phyloP scores from a whole-genome alignment of 2,797 vertebrate species.

The Diplodus sargus region DNA sequence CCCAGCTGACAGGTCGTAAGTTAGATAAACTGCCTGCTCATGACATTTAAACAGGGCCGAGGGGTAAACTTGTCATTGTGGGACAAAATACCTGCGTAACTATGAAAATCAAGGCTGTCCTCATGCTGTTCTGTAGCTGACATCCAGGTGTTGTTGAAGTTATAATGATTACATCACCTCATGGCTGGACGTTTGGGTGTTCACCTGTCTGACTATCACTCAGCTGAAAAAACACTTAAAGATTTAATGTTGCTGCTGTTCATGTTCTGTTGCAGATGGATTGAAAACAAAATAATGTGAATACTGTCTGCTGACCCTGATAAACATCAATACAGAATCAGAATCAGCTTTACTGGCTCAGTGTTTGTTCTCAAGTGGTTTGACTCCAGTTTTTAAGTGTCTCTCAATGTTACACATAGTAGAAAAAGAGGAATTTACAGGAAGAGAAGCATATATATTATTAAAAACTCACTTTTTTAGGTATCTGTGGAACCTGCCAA shows the following conservation, averaged over 20 bases:
- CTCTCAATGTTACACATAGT: too few relatives aligned
- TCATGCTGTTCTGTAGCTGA: conserved; percentile 12
- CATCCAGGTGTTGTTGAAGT: conserved; percentile 12
- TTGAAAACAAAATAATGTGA: neutral
- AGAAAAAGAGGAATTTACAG: neutral
- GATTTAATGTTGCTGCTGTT: neutral
- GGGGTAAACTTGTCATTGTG: conserved; percentile 34
- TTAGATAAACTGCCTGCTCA: conserved; percentile 11
- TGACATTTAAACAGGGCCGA: conserved; percentile 39
- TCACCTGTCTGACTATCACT: conserved; percentile 24
- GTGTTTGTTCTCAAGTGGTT: neutral
- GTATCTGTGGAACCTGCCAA: too few relatives aligned
- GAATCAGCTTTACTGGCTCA: neutral
- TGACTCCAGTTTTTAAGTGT: neutral
- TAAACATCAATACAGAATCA: neutral
- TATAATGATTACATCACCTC: neutral
- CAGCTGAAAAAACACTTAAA: neutral
- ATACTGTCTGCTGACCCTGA: neutral
- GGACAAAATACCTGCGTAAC: conserved; percentile 21
- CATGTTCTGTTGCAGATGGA: neutral
- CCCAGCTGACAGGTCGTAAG: conserved; percentile 44
- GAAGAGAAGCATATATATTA: neutral
- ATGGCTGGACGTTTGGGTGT: conserved; percentile 12
- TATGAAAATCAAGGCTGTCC: conserved; percentile 1
- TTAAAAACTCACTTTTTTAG: neutral